Conservation (phyloP, 1,140 invertebrate genomes). For the Ceratosolen solmsi region DNA sequence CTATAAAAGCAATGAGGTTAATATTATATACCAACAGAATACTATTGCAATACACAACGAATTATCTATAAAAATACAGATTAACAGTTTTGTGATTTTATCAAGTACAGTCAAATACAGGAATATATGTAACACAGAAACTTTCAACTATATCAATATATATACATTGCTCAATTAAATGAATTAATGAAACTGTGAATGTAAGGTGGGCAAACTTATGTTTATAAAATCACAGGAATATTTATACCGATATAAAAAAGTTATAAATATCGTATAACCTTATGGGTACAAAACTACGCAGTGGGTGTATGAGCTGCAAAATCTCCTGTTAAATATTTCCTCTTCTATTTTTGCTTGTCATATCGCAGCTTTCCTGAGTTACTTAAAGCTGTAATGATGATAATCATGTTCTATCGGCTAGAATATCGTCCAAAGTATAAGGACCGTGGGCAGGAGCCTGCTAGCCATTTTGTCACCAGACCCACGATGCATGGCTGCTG, state of each 20-base stretch:
- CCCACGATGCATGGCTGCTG: conserved; percentile 74
- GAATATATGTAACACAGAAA: too few relatives aligned
- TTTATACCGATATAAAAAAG: background rate
- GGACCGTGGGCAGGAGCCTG: conserved; percentile 58
- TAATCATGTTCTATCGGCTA: background rate
- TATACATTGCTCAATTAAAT: too few relatives aligned
- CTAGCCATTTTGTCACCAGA: conserved; percentile 62
- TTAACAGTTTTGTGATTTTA: too few relatives aligned
- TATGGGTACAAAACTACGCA: background rate
- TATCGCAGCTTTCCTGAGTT: background rate
- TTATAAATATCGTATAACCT: background rate
- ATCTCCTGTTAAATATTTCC: background rate
- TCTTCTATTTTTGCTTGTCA: background rate
- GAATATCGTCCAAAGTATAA: conserved; percentile 60
- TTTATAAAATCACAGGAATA: background rate
- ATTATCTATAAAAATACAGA: too few relatives aligned
- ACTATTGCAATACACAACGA: too few relatives aligned
- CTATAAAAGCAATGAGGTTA: too few relatives aligned
- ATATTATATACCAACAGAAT: too few relatives aligned
- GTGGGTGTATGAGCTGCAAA: background rate
- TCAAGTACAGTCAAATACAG: too few relatives aligned
- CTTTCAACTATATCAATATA: too few relatives aligned
- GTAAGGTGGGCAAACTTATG: too few relatives aligned
- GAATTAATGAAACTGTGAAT: too few relatives aligned
- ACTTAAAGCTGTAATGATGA: background rate